Percentiles rank a stretch among this genome's conserved stretches.
phyloP scores from a whole-genome alignment of 1,140 invertebrate genomes.

The Euschistus heros region DNA sequence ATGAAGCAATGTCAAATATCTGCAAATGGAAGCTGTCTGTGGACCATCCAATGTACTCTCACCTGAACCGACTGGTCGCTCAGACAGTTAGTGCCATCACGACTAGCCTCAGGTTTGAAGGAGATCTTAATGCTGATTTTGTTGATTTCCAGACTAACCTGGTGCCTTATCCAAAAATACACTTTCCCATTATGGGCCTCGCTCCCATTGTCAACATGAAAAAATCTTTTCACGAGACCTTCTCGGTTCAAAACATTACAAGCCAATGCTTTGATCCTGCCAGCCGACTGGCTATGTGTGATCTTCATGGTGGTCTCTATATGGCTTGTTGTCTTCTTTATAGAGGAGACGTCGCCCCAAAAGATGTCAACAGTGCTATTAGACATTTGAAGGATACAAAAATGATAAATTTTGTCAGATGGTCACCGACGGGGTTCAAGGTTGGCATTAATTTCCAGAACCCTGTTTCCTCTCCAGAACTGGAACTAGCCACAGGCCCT shows the following conservation, averaged over 20 bases:
- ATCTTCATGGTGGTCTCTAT: slow-evolving; percentile 78
- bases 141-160: slow-evolving; percentile 80
- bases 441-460: slow-evolving; percentile 35
- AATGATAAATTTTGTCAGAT: slow-evolving; percentile 53
- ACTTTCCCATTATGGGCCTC: slow-evolving; percentile 57
- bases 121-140: slow-evolving; percentile 77
- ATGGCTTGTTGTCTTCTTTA: slow-evolving; percentile 67
- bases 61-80: slow-evolving; percentile 69
- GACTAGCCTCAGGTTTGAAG: slow-evolving; percentile 76
- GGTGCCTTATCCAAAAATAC: slow-evolving; percentile 74
- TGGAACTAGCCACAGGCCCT: slow-evolving; percentile 71
- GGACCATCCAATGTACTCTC: slow-evolving; percentile 72
- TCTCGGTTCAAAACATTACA: slow-evolving; percentile 53
- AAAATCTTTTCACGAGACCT: slow-evolving; percentile 50
- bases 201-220: slow-evolving; percentile 51
- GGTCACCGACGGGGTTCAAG: slow-evolving; percentile 82
- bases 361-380: slow-evolving; percentile 73
- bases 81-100: slow-evolving; percentile 78
- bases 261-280: slow-evolving; percentile 43
- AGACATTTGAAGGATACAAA: slow-evolving; percentile 64
- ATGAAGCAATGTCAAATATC: slow-evolving; percentile 87
- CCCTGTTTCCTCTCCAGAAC: slow-evolving; percentile 41
- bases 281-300: slow-evolving; percentile 90
- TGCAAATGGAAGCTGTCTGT: slow-evolving; percentile 81
- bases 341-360: slow-evolving; percentile 59